Conservation (phyloP, 2,113 vertebrate genomes). For the Setophaga coronata region DNA sequence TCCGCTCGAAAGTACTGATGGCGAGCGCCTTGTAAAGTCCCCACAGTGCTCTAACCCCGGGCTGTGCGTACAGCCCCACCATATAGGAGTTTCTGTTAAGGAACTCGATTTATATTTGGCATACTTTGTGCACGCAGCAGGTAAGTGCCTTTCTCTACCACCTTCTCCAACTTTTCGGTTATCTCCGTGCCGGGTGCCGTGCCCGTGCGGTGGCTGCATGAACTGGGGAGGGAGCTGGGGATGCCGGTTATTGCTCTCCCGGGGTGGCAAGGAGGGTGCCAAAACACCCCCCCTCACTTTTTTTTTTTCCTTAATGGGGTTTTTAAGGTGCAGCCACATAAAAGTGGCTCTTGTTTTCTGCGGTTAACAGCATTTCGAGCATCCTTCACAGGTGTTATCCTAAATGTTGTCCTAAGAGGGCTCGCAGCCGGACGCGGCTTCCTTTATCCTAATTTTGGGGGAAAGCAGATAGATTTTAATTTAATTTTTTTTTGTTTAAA, state of each 20-base stretch:
- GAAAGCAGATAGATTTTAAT: background rate
- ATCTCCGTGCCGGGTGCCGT: background rate
- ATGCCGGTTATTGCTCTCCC: background rate
- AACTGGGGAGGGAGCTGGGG: background rate
- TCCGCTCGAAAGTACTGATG: constrained; percentile 99
- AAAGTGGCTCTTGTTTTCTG: background rate
- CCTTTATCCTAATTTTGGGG: background rate
- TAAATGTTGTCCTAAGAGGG: background rate
- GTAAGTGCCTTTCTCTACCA: constrained; percentile 79
- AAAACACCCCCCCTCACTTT: background rate
- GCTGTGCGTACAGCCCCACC: constrained; percentile 97
- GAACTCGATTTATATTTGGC: constrained; percentile 99
- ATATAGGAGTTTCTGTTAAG: constrained; percentile 99
- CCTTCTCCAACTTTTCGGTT: constrained; percentile 45
- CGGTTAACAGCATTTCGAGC: background rate
- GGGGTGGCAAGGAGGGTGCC: background rate
- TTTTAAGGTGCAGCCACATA: background rate
- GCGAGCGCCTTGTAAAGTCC: constrained; percentile 97
- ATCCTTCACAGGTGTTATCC: background rate
- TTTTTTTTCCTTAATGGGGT: background rate
- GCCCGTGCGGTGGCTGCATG: background rate
- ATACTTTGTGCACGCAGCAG: constrained; percentile 96
- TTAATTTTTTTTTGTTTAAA: background rate
- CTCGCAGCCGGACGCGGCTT: rapidly evolving
- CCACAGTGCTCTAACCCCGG: constrained; percentile 97